Conservation (phyloP, 2,113 vertebrate species). For the Antigone vipio region DNA sequence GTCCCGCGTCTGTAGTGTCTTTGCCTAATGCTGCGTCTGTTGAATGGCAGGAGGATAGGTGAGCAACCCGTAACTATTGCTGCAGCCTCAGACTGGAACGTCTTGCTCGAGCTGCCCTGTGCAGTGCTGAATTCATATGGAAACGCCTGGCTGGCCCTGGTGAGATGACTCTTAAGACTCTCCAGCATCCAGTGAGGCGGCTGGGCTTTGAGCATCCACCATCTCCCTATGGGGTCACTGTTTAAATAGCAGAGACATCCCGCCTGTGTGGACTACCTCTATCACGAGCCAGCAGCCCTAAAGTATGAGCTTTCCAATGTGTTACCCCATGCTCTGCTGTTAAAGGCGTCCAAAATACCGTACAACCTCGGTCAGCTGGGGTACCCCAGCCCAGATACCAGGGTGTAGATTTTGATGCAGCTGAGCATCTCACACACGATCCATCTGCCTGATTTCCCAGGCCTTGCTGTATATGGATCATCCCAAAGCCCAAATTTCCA, state of each 20-base stretch:
- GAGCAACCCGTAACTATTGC: rapidly evolving
- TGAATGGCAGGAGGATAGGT: not conserved
- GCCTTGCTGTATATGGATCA: not conserved
- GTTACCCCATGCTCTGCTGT: not conserved
- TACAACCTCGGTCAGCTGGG: not conserved
- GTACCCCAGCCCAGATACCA: not conserved
- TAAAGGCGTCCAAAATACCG: not conserved
- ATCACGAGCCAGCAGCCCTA: not conserved
- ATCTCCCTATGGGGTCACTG: not conserved
- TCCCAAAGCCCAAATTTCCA: not conserved
- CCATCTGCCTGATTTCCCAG: not conserved
- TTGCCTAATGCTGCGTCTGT: rapidly evolving
- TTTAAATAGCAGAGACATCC: not conserved
- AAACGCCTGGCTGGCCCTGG: not conserved
- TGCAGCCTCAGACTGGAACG: not conserved
- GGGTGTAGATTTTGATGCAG: not conserved
- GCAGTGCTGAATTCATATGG: not conserved
- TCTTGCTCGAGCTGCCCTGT: not conserved
- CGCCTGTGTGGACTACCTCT: not conserved
- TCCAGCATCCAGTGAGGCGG: not conserved
- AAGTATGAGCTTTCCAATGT: not conserved
- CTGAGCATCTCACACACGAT: not conserved
- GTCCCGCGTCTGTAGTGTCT: not conserved
- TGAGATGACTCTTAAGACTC: not conserved
- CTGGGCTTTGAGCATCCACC: not conserved